Conservation (phyloP, 2,797 vertebrate genomes). For the Ctenopoma kingsleyae region DNA sequence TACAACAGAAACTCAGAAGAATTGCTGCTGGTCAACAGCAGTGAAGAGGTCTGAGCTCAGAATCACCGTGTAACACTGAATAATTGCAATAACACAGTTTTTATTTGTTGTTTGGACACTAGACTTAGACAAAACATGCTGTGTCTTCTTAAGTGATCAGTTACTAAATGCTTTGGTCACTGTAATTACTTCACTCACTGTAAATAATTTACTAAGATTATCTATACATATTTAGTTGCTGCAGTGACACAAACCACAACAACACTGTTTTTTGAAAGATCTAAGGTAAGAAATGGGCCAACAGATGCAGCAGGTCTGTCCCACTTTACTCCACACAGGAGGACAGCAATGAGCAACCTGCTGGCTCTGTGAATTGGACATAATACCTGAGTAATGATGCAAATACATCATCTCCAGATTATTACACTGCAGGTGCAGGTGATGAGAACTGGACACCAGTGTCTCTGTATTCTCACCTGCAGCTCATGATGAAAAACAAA, state of each 20-base stretch:
- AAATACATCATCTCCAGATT: slow-evolving; percentile 38
- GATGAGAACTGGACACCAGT: slow-evolving; percentile 46
- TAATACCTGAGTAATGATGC: slow-evolving; percentile 44
- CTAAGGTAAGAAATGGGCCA: slow-evolving; percentile 21
- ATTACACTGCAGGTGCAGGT: slow-evolving; percentile 30
- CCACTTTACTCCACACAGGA: slow-evolving; percentile 27
- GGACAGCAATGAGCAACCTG: slow-evolving; percentile 24
- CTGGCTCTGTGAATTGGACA: slow-evolving; percentile 22
- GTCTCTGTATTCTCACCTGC: slow-evolving; percentile 39
- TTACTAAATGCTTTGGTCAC: not conserved
- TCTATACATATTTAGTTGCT: not conserved
- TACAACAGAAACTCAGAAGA: slow-evolving; percentile 23
- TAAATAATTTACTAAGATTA: slow-evolving; percentile 7
- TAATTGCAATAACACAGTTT: slow-evolving; percentile 9
- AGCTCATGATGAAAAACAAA: slow-evolving; percentile 32
- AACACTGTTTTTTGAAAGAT: slow-evolving; percentile 1
- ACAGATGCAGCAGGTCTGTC: slow-evolving; percentile 17
- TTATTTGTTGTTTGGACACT: slow-evolving; percentile 2
- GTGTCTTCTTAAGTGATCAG: not conserved
- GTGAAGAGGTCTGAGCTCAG: slow-evolving; percentile 20
- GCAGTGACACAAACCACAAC: not conserved
- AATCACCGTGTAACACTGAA: slow-evolving; percentile 22
- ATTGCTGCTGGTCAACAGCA: slow-evolving; percentile 19
- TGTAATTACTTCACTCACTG: not conserved
- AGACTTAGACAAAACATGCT: slow-evolving; percentile 16